Evolutionary conservation across 2,888 invertebrate species (phyloP).

Genomic region (Drosophila robusta): DNA sequence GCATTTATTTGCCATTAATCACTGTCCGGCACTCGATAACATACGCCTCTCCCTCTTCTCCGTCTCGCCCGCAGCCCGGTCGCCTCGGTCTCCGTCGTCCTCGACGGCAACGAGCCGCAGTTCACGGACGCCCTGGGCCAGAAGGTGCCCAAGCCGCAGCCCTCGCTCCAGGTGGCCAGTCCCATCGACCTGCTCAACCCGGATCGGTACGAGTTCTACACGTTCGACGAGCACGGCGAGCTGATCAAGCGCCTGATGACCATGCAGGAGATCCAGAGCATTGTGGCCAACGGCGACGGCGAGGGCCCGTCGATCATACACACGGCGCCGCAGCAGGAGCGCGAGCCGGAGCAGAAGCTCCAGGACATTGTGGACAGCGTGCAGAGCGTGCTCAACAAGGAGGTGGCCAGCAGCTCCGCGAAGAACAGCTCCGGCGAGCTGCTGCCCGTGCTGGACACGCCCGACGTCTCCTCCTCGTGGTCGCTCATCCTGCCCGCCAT

Average conservation of each 20-base stretch:
- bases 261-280: conserved; percentile 92
- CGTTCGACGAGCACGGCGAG: conserved; percentile 93
- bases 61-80: conserved; percentile 86
- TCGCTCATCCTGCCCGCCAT: conserved; percentile 92
- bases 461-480: conserved; percentile 92
- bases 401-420: conserved; percentile 87
- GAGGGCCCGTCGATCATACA: conserved; percentile 86
- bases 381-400: conserved; percentile 92
- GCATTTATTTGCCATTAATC: conserved; percentile 59
- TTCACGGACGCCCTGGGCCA: conserved; percentile 90
- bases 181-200: conserved; percentile 92
- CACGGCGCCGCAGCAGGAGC: conserved; percentile 83
- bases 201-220: conserved; percentile 94
- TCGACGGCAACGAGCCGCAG: conserved; percentile 87
- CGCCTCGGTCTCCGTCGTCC: conserved; percentile 88
- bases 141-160: conserved; percentile 88
- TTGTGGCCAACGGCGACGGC: conserved; percentile 93
- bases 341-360: conserved; percentile 89
- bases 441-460: conserved; percentile 87
- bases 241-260: conserved; percentile 94
- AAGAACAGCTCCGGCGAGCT: conserved; percentile 85
- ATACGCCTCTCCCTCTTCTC: conserved; percentile 53
- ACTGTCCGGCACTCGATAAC: conserved; percentile 46
- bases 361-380: conserved; percentile 93
- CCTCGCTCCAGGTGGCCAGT: conserved; percentile 89